Conservation (phyloP, 2,113 vertebrate genomes). For the Perognathus longimembris region DNA sequence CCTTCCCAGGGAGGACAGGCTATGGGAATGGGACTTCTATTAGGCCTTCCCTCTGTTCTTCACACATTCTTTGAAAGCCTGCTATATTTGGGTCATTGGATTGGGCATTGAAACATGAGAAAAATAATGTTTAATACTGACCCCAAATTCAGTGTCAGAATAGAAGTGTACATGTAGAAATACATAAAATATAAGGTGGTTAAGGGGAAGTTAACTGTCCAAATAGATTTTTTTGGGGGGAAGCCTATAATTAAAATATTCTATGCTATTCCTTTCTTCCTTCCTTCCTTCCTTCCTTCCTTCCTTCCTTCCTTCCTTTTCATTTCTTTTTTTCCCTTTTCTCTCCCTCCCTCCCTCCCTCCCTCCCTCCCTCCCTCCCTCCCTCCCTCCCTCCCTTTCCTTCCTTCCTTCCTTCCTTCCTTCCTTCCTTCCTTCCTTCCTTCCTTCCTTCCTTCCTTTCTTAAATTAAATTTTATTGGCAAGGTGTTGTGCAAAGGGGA, state of each 20-base stretch:
- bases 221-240: neutral
- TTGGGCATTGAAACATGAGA: neutral
- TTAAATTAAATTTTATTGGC: no score
- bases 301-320: no score
- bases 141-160: neutral
- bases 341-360: no score
- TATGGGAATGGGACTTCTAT: neutral
- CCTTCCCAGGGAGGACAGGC: neutral
- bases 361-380: no score
- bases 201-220: neutral
- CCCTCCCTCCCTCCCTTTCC: no score
- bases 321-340: no score
- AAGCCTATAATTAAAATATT: neutral
- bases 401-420: no score
- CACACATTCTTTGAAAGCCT: neutral
- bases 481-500: no score
- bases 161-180: neutral
- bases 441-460: no score
- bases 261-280: neutral
- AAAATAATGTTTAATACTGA: neutral
- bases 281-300: no score
- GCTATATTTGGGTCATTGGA: neutral
- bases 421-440: no score
- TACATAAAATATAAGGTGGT: neutral
- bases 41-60: no score